These are phyloP conservation scores for Tuta absoluta DNA, from an alignment of 2,888 invertebrate genomes.

Conservation along the genomic window DNA sequence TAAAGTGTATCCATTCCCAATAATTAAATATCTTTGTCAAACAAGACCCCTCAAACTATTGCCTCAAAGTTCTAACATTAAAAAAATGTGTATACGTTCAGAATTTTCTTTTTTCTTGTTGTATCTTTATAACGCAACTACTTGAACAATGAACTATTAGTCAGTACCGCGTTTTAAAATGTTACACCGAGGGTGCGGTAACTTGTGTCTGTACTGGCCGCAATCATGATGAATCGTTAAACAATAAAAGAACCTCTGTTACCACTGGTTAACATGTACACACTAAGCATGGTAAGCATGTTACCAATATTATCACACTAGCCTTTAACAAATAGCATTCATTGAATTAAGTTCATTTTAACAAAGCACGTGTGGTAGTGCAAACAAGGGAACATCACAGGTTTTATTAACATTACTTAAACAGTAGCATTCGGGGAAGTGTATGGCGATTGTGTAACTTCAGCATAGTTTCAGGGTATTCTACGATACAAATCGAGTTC, in stretches of 20 bases:
- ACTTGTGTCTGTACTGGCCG: not conserved
- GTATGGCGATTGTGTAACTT: slow-evolving; percentile 44
- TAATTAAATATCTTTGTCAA: too few relatives aligned
- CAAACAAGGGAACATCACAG: slow-evolving; percentile 58
- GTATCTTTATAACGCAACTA: too few relatives aligned
- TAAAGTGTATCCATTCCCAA: not conserved
- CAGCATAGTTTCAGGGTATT: slow-evolving; percentile 35
- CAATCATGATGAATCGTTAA: slow-evolving; percentile 6
- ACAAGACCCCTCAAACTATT: too few relatives aligned
- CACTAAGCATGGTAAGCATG: slow-evolving; percentile 59
- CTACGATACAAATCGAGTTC: slow-evolving; percentile 27
- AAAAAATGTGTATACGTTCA: too few relatives aligned
- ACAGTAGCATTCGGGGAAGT: slow-evolving; percentile 58
- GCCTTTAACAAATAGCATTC: slow-evolving; percentile 53
- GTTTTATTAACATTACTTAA: slow-evolving; percentile 59
- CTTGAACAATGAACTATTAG: not conserved
- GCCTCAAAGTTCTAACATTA: too few relatives aligned
- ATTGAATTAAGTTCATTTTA: slow-evolving; percentile 60
- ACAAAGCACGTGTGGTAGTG: slow-evolving; percentile 60
- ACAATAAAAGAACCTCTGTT: slow-evolving; percentile 26
- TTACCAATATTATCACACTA: slow-evolving; percentile 37
- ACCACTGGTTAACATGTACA: slow-evolving; percentile 43
- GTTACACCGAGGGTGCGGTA: not conserved
- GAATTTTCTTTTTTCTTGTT: too few relatives aligned
- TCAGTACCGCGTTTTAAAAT: not conserved